Evolutionary conservation across 1,140 invertebrate genomes (phyloP).

Genomic region (Plectrocnemia conspersa): DNA sequence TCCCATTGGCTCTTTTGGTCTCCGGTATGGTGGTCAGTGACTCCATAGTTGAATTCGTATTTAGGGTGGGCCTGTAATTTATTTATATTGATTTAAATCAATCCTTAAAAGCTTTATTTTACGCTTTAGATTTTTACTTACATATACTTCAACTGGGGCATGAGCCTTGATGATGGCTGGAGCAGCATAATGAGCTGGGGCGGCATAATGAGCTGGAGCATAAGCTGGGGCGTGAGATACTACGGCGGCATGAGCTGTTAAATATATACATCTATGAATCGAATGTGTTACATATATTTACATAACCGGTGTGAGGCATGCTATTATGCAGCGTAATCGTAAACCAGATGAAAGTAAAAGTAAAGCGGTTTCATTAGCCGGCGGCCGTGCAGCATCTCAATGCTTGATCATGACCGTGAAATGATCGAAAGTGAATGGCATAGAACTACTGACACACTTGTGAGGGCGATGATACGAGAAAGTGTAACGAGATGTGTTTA

Average conservation of each 20-base stretch:
- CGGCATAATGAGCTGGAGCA: slow-evolving; percentile 24
- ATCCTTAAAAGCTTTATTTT: not conserved
- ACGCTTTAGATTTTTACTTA: slow-evolving; percentile 14
- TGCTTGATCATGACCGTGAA: slow-evolving; percentile 26
- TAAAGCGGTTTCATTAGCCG: not conserved
- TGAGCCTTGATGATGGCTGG: slow-evolving; percentile 28
- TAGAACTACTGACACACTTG: slow-evolving; percentile 25
- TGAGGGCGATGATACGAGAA: slow-evolving; percentile 11
- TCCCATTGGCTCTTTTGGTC: slow-evolving; percentile 53
- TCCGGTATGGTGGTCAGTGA: slow-evolving; percentile 49
- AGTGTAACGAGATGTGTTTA: no score
- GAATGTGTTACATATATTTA: not conserved
- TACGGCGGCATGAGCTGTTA: slow-evolving; percentile 8
- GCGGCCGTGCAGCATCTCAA: slow-evolving; percentile 11
- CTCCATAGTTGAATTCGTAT: slow-evolving; percentile 52
- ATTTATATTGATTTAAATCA: not conserved
- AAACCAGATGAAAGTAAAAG: slow-evolving; percentile 7
- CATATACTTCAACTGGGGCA: slow-evolving; percentile 33
- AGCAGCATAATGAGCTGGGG: slow-evolving; percentile 25
- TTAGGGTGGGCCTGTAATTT: slow-evolving; percentile 44
- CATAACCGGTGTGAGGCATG: not conserved
- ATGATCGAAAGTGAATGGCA: slow-evolving; percentile 28
- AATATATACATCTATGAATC: not conserved
- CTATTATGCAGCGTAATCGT: not conserved
- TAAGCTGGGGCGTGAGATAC: not conserved